Base-by-base conservation (phyloP, 2,888 invertebrate genomes). In the Phania funesta region DNA sequence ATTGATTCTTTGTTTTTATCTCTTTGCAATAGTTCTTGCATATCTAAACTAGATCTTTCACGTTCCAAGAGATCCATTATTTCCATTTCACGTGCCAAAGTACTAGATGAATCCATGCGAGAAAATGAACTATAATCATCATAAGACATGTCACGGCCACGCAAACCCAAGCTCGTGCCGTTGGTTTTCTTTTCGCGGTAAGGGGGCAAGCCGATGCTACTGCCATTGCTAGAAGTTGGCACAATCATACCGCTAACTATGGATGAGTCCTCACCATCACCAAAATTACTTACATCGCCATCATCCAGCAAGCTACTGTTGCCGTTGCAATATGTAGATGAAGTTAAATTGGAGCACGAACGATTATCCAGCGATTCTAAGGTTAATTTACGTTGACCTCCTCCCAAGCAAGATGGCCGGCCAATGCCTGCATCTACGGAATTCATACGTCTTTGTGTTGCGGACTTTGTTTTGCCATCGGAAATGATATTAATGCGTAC, bases 61-160 rank as follows among this genome's bases (percentile, higher is more conserved):
- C 91, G 89, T 70, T 91, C 91, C 24, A 91, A 78, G 80, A 90
- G 85, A 84, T 91, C 91, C 71, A 91, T 91, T 3, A 91, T 91
- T 85, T 91, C 91, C 80, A 91, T 50, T 79, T 91, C 91, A 2
- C 90, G 87, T n/a, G 90, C 90, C 78, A 91, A 64, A 3, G 91
- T 91, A 84, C 90, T 90, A 0, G 89, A 87, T 0, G 86, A 85
- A 32, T 87, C 87, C 83, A 88, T 87, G 41, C 87, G 86, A 7
- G 87, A 87, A 74, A 89, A 88, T 26, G 88, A 88, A 60, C 87
- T 88, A 84, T 87, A 87, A 56, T 90, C 90, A 13, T 90, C 90
- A 50, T 90, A 89, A 0, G 89, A 89, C 1, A 87, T 79, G 35
- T 90, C 90, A 70, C 90, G 90, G 48, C 87, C 87, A 0, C 87